A percentile compares a stretch with the other conserved stretches of the same genome.
Conservation (phyloP, 2,113 vertebrate species). For the Macrotis lagotis region DNA sequence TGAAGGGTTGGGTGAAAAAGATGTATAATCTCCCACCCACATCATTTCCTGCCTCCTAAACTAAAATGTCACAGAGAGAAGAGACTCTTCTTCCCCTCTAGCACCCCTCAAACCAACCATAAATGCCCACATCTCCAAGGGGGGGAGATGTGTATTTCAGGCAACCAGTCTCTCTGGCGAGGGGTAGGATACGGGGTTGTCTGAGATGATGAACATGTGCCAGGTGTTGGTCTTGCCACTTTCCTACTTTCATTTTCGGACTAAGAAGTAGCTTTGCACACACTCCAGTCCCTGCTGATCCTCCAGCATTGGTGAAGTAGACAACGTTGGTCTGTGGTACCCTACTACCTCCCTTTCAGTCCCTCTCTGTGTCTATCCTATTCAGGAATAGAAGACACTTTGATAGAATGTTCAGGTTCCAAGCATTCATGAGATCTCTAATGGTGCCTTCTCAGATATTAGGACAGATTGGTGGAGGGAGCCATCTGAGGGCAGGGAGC, state of each 20-base stretch:
- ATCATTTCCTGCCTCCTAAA: not conserved
- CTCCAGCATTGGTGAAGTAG: not conserved
- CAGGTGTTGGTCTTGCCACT: not conserved
- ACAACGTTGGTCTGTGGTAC: not conserved
- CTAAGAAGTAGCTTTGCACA: not conserved
- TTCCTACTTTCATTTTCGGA: not conserved
- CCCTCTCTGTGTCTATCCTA: not conserved
- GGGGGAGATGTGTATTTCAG: not conserved
- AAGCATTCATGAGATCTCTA: not conserved
- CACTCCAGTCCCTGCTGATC: not conserved
- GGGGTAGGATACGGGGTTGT: not conserved
- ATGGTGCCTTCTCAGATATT: no score
- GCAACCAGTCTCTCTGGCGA: not conserved
- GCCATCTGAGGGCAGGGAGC: not conserved
- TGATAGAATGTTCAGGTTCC: not conserved
- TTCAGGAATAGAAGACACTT: rapidly evolving
- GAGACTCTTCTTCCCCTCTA: not conserved
- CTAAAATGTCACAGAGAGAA: not conserved
- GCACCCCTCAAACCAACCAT: not conserved
- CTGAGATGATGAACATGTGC: not conserved
- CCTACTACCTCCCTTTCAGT: not conserved
- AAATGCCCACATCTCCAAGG: not conserved
- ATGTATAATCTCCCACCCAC: not conserved
- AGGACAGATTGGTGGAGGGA: not conserved
- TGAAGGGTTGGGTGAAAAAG: not conserved